These are phyloP conservation scores for Cichlasoma orientale DNA, from an alignment of 2,797 vertebrate species.

Conservation along the genomic window DNA sequence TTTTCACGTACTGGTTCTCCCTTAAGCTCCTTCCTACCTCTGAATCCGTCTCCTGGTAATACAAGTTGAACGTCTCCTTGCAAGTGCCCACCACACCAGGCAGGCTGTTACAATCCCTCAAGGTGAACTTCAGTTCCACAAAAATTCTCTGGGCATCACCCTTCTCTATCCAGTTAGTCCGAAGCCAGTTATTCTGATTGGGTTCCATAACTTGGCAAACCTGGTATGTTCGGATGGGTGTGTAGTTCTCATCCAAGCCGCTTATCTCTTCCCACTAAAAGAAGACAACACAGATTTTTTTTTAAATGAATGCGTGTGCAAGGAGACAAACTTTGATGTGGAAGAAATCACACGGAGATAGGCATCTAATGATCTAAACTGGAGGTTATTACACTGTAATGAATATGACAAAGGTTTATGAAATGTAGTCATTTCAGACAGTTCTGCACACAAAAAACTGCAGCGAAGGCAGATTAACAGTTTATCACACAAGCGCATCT, in stretches of 20 bases:
- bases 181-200: slow-evolving; percentile 99
- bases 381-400: neutral
- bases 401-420: neutral
- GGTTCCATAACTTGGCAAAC: slow-evolving; percentile 99
- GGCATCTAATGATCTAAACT: neutral
- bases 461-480: neutral
- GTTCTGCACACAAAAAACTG: neutral
- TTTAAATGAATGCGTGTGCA: neutral
- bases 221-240: slow-evolving; percentile 98
- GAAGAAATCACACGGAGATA: neutral
- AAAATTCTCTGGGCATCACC: slow-evolving; percentile 99
- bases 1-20: slow-evolving; percentile 98
- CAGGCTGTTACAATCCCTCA: slow-evolving; percentile 99
- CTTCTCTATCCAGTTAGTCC: slow-evolving; percentile 99
- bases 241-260: slow-evolving; percentile 99
- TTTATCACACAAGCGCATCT: slow-evolving; percentile 34
- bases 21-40: slow-evolving; percentile 95
- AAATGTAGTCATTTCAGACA: neutral
- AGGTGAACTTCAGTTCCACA: slow-evolving; percentile 99
- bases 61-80: slow-evolving; percentile 99
- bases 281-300: slow-evolving; percentile 26
- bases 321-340: neutral
- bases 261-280: slow-evolving; percentile 99
- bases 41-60: slow-evolving; percentile 98
- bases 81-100: slow-evolving; percentile 97